These are phyloP conservation scores for Xyrichtys novacula DNA, from an alignment of 2,797 vertebrate genomes.

Conservation along the genomic window DNA sequence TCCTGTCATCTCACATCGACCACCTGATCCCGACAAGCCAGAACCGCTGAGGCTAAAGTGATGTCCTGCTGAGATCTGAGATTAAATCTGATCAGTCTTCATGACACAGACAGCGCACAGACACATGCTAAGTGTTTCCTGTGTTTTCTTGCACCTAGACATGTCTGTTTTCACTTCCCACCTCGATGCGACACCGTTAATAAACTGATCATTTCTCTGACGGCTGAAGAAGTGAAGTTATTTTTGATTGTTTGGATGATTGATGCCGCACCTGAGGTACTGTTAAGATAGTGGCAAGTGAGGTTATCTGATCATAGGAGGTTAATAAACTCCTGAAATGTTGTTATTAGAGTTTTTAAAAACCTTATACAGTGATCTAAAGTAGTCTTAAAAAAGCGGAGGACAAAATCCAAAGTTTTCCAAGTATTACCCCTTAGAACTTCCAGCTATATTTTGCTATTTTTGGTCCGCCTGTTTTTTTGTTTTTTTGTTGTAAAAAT, in stretches of 20 bases:
- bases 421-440: too few species aligned
- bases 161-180: conserved; percentile 55
- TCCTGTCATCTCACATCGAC: conserved; percentile 27
- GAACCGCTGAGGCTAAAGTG: conserved; percentile 34
- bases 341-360: not conserved
- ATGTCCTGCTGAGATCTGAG: conserved; percentile 62
- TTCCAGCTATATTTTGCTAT: too few species aligned
- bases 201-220: conserved; percentile 60
- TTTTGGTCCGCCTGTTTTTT: too few species aligned
- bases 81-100: conserved; percentile 59
- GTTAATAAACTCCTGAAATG: not conserved
- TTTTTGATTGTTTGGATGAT: conserved; percentile 29
- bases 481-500: too few species aligned
- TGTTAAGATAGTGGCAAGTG: not conserved
- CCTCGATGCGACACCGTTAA: conserved; percentile 62
- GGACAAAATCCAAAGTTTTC: too few species aligned
- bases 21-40: conserved; percentile 37
- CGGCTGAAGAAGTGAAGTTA: conserved; percentile 17
- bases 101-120: not conserved
- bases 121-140: conserved; percentile 29
- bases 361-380: not conserved
- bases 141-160: conserved; percentile 22
- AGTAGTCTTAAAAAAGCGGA: not conserved
- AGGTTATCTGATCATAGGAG: not conserved
- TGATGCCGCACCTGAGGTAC: conserved; percentile 14